Evolutionary conservation across 2,113 vertebrate genomes (phyloP).

Genomic region (Perognathus longimembris): DNA sequence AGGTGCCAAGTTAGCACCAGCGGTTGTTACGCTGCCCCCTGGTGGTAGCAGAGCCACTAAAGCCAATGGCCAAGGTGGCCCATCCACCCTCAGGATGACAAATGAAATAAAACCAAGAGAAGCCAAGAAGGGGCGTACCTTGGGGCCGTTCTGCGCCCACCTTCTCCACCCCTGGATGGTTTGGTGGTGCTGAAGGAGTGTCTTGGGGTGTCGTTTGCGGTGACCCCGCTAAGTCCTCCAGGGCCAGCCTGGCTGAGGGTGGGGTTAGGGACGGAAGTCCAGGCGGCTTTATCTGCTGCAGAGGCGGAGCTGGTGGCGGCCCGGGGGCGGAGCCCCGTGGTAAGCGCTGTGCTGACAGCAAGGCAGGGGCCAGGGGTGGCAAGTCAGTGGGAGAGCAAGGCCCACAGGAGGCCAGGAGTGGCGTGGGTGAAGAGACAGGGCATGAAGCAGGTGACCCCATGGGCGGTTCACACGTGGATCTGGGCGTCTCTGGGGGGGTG

Average conservation of each 20-base stretch:
- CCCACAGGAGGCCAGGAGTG: background rate
- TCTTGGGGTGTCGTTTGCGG: accelerated
- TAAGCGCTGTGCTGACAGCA: too few relatives aligned
- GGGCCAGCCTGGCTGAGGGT: background rate
- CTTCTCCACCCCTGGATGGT: background rate
- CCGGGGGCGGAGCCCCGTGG: background rate
- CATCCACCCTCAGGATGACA: background rate
- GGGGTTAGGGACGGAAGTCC: background rate
- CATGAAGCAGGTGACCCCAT: background rate
- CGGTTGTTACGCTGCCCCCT: background rate
- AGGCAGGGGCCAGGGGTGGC: background rate
- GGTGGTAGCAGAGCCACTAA: background rate
- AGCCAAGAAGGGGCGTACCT: constrained; percentile 46
- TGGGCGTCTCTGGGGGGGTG: background rate
- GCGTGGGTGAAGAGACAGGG: background rate
- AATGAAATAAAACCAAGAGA: too few relatives aligned
- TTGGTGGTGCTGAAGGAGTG: background rate
- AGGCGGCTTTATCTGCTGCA: background rate
- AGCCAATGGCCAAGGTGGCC: background rate
- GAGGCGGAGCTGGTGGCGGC: background rate
- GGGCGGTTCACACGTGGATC: background rate
- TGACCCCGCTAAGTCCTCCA: background rate
- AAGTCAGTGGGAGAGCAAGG: background rate
- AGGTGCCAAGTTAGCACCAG: too few relatives aligned
- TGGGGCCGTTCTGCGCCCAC: background rate